phyloP scores from a whole-genome alignment of 2,113 vertebrate species.

The Dipodomys ordii region DNA sequence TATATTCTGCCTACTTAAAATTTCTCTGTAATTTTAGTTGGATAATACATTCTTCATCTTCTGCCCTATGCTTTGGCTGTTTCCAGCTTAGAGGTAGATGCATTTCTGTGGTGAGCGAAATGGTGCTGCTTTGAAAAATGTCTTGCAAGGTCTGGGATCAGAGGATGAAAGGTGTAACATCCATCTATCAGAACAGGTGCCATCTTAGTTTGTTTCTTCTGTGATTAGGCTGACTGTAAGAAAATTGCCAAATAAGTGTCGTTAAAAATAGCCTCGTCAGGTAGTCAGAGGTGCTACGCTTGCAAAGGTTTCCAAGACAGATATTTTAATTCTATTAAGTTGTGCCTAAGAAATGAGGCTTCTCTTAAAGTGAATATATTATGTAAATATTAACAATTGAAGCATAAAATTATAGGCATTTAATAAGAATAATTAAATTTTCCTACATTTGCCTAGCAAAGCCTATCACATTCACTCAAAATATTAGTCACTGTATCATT shows the following conservation, averaged over 20 bases:
- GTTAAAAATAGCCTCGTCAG: constrained; percentile 87
- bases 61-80: constrained; percentile 73
- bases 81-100: constrained; percentile 73
- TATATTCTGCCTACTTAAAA: constrained; percentile 86
- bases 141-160: constrained; percentile 67
- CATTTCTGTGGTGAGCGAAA: constrained; percentile 68
- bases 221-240: constrained; percentile 82
- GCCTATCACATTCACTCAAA: constrained; percentile 37
- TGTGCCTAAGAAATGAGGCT: constrained; percentile 89
- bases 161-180: constrained; percentile 68
- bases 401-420: constrained; percentile 84
- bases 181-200: constrained; percentile 75
- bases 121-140: constrained; percentile 72
- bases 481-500: neutral
- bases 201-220: constrained; percentile 79
- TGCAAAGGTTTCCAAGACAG: constrained; percentile 86
- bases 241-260: constrained; percentile 87
- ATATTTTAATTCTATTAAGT: constrained; percentile 91
- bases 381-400: constrained; percentile 88
- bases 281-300: constrained; percentile 88
- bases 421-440: constrained; percentile 80
- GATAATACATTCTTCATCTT: constrained; percentile 83
- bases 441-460: constrained; percentile 71
- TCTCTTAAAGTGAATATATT: constrained; percentile 88
- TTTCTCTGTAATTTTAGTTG: constrained; percentile 84